phyloP scores from a whole-genome alignment of 30 jellyfish, hydroid and myxozoan genomes.

The Morbakka virulenta region DNA sequence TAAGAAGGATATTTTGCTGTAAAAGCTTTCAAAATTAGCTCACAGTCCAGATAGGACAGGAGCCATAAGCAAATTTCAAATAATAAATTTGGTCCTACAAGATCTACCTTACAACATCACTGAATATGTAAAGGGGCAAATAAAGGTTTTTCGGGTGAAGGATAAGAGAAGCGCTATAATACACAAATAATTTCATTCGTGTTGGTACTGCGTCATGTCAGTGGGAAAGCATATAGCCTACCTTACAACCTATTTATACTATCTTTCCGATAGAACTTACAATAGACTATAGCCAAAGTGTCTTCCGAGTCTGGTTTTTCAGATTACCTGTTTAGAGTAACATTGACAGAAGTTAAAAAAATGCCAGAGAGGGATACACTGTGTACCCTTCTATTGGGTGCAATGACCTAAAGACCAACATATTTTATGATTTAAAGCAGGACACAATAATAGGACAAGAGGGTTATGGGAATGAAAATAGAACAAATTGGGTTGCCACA shows the following conservation, averaged over 20 bases:
- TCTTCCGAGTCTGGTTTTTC: conserved; percentile 43
- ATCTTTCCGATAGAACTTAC: conserved; percentile 2
- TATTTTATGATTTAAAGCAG: conserved; percentile 11
- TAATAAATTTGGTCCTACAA: no score
- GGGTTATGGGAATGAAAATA: conserved; percentile 21
- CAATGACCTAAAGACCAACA: conserved; percentile 37
- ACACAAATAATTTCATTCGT: no score
- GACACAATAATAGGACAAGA: conserved; percentile 31
- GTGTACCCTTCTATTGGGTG: conserved; percentile 40
- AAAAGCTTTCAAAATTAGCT: no score
- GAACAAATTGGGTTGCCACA: conserved; percentile 7
- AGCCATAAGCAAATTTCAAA: no score
- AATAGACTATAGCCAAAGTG: conserved; percentile 13
- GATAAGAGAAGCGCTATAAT: no score
- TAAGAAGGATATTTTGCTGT: no score
- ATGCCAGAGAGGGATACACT: conserved; percentile 15
- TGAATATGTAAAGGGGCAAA: no score
- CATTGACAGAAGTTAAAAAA: conserved; percentile 7
- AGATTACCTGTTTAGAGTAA: conserved; percentile 9
- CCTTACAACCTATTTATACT: conserved; percentile 15
- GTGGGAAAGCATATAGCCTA: conserved; percentile 28
- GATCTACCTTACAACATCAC: no score
- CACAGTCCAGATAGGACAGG: no score
- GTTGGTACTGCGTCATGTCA: no score
- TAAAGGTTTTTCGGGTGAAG: no score